Evolutionary conservation across 2,888 invertebrate genomes (phyloP), one percentile per base, ranked within the genome.

Genomic region (Xestia c-nigrum): DNA sequence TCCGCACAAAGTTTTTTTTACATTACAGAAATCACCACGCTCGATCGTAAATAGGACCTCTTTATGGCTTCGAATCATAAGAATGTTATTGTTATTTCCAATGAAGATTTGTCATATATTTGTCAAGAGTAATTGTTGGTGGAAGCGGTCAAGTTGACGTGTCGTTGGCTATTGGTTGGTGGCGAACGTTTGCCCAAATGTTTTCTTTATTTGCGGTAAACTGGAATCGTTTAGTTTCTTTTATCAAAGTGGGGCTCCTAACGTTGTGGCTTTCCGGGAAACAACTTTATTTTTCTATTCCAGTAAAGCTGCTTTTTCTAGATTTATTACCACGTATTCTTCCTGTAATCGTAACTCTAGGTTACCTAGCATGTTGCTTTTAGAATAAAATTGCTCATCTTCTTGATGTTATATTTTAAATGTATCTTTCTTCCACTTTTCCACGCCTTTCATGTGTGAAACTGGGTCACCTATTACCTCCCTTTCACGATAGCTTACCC

Each of bases 11-110:
- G 83, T 83, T 87, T 85, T 85, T 89, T 91, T 88, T 85, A 83
- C 89, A 88, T 87, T 78, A 85, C 68, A 85, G 88, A 90, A 90
- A 90, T 90, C 88, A 90, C 88, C 86, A 87, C 84, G 69, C 87
- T 76, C 43, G 80, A 80, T 89, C 88, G 87, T 90, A 92, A 91
- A 91, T 89, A 89, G 81, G 84, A 81, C 88, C 87, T 89, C 87
- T 90, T 90, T 91, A 90, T 86, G 86, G 81, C 81, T 85, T 78
- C 81, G 85, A 87, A 90, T 90, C 89, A 89, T 89, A 90, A 84
- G 88, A 89, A 87, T 87, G 88, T 90, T 89, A 90, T 89, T 91
- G 89, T 91, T 89, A 88, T 89, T 85, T 87, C 85, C 81, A 81
- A 86, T 87, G 85, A 84, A 81, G 81, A 87, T 88, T 87, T 85